These are phyloP conservation scores for Plotosus lineatus DNA, from an alignment of 2,113 vertebrate species.

Conservation along the genomic window DNA sequence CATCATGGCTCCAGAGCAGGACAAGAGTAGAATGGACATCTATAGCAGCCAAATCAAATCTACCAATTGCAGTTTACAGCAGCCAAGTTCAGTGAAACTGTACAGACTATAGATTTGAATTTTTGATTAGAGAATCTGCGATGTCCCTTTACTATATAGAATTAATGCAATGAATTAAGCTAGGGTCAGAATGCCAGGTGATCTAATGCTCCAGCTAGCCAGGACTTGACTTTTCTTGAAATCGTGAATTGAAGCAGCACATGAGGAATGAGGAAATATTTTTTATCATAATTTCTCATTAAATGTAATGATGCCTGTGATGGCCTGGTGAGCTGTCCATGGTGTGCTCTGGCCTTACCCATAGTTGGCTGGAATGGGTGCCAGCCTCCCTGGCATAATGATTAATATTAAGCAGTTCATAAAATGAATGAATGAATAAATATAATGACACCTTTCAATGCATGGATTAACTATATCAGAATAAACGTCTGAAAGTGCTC, in stretches of 20 bases:
- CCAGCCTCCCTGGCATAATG: too few species aligned
- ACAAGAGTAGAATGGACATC: slow-evolving; percentile 31
- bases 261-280: too few species aligned
- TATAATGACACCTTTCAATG: background rate
- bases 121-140: background rate
- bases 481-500: background rate
- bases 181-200: background rate
- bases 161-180: background rate
- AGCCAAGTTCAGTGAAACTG: background rate
- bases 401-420: too few species aligned
- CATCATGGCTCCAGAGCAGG: slow-evolving; percentile 13
- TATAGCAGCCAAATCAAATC: slow-evolving; percentile 16
- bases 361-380: too few species aligned
- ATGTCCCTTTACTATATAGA: background rate
- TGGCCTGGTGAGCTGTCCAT: too few species aligned
- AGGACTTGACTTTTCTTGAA: background rate
- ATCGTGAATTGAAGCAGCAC: background rate
- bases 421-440: too few species aligned
- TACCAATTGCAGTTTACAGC: background rate
- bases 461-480: background rate
- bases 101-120: background rate
- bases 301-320: too few species aligned
- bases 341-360: too few species aligned
- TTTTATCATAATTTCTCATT: too few species aligned
- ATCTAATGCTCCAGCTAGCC: background rate